Conservation (phyloP, 2,113 vertebrate species). For the Melanerpes aurifrons region DNA sequence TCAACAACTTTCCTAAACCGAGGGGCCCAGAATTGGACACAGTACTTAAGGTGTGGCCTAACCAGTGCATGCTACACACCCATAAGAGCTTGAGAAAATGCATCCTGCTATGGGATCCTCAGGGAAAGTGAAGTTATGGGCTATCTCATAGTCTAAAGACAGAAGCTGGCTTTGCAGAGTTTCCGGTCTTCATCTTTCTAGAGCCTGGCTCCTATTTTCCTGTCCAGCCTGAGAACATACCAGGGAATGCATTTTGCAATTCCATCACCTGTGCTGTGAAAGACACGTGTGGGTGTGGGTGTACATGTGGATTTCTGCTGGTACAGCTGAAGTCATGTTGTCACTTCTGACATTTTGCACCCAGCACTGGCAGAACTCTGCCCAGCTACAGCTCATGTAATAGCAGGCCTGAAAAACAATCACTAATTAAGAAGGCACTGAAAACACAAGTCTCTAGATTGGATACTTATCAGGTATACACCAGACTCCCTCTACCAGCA, state of each 20-base stretch:
- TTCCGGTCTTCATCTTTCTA: not conserved
- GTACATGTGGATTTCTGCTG: not conserved
- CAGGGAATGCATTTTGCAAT: not conserved
- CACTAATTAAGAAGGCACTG: slow-evolving; percentile 42
- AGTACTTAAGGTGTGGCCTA: no score
- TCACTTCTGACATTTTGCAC: not conserved
- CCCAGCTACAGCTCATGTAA: not conserved
- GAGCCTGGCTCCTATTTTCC: not conserved
- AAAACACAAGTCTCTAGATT: not conserved
- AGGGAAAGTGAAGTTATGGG: not conserved
- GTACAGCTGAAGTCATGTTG: not conserved
- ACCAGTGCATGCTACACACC: not conserved
- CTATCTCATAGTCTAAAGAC: not conserved
- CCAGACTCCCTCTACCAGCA: slow-evolving; percentile 29
- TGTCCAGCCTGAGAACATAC: not conserved
- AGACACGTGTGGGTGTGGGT: not conserved
- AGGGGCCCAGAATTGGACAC: no score
- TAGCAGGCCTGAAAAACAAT: not conserved
- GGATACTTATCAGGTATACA: not conserved
- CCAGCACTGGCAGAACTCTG: not conserved
- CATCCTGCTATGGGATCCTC: not conserved
- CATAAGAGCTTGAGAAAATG: not conserved
- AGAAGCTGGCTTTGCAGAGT: not conserved
- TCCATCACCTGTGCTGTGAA: not conserved
- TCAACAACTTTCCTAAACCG: no score